These are phyloP conservation scores for Agapostemon virescens DNA, from an alignment of 2,888 invertebrate species.

Conservation along the genomic window DNA sequence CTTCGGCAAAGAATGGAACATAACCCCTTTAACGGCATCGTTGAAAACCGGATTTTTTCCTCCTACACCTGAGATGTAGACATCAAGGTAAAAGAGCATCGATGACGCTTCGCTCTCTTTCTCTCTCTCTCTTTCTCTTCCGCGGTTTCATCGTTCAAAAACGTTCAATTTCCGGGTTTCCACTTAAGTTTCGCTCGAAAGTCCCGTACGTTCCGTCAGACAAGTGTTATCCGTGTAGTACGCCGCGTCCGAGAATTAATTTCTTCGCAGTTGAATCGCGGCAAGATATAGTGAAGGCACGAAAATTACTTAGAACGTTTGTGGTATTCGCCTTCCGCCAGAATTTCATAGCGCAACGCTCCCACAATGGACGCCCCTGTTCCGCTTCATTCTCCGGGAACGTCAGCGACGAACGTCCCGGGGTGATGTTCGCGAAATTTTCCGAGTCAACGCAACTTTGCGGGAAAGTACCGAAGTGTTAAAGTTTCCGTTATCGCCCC, in stretches of 20 bases:
- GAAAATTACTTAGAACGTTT: slow-evolving; percentile 39
- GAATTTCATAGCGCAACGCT: slow-evolving; percentile 17
- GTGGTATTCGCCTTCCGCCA: background rate
- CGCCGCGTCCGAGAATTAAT: slow-evolving; percentile 11
- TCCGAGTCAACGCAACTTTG: slow-evolving; percentile 45
- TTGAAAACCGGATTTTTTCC: slow-evolving; percentile 31
- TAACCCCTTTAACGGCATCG: slow-evolving; percentile 38
- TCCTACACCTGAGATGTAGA: background rate
- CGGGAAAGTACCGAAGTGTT: slow-evolving; percentile 52
- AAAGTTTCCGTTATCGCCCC: slow-evolving; percentile 44
- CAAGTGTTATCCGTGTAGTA: background rate
- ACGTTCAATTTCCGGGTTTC: background rate
- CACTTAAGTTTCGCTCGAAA: background rate
- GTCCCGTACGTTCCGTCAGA: background rate
- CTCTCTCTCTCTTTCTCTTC: background rate
- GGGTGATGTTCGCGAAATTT: slow-evolving; percentile 48
- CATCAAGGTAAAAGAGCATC: background rate
- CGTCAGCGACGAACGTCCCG: slow-evolving; percentile 14
- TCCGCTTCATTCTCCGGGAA: slow-evolving; percentile 18
- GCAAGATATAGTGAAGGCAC: background rate
- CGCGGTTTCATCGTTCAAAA: background rate
- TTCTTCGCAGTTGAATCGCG: slow-evolving; percentile 14
- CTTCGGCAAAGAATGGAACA: slow-evolving; percentile 50
- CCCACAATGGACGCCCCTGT: slow-evolving; percentile 16
- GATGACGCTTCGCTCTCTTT: background rate